These are phyloP conservation scores for Nasua narica DNA, from an alignment of 2,797 vertebrate species.

Conservation along the genomic window DNA sequence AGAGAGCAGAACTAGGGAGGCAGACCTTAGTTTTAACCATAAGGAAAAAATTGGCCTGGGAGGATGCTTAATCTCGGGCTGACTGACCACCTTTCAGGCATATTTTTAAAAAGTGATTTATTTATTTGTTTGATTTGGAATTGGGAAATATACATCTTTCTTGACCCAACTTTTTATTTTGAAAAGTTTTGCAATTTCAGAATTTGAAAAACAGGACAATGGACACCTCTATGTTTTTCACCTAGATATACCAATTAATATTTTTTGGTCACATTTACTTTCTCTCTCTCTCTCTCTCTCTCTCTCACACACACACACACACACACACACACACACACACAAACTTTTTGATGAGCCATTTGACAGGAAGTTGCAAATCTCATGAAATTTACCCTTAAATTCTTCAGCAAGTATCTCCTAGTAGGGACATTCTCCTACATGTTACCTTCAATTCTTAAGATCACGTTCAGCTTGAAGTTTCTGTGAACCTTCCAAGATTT, in stretches of 20 bases:
- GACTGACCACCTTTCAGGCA: background rate
- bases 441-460: background rate
- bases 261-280: background rate
- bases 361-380: background rate
- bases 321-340: background rate
- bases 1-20: background rate
- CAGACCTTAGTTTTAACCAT: background rate
- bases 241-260: background rate
- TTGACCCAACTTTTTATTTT: background rate
- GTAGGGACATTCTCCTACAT: background rate
- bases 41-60: background rate
- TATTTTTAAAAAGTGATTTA: background rate
- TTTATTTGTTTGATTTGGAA: background rate
- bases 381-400: background rate
- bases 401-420: background rate
- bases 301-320: background rate
- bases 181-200: background rate
- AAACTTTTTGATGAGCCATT: background rate
- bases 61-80: background rate
- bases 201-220: background rate
- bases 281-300: background rate
- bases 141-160: background rate
- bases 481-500: background rate
- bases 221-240: background rate
- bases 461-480: background rate